phyloP scores from a whole-genome alignment of 1,140 invertebrate genomes.

The Psilanteris sp. region DNA sequence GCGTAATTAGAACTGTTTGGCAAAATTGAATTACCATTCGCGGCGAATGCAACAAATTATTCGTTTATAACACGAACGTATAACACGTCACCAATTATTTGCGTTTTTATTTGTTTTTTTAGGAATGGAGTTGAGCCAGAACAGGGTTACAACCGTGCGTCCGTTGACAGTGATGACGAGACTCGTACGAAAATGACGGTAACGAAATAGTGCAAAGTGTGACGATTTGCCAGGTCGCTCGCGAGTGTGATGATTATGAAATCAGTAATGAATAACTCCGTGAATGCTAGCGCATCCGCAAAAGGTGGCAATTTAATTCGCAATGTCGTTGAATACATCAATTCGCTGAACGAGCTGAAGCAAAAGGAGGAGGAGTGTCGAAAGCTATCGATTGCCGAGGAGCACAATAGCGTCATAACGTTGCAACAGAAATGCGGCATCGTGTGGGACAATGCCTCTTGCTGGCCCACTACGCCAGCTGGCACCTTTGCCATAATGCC shows the following conservation, averaged over 20 bases:
- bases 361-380: background rate
- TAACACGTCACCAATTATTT: too few relatives aligned
- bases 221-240: slow-evolving; percentile 3
- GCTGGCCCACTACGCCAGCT: slow-evolving; percentile 87
- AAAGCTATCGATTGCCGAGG: background rate
- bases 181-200: slow-evolving; percentile 17
- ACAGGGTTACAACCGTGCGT: too few relatives aligned
- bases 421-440: slow-evolving; percentile 25
- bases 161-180: too few relatives aligned
- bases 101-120: too few relatives aligned
- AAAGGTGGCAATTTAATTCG: slow-evolving; percentile 19
- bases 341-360: background rate
- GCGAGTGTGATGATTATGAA: slow-evolving; percentile 4
- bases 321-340: slow-evolving; percentile 19
- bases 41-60: too few relatives aligned
- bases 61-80: too few relatives aligned
- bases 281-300: slow-evolving; percentile 8
- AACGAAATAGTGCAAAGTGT: slow-evolving; percentile 21
- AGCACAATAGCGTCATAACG: background rate
- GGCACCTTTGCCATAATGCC: slow-evolving; percentile 83
- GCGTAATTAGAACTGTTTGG: too few relatives aligned
- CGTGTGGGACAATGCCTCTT: slow-evolving; percentile 86
- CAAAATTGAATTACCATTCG: too few relatives aligned
- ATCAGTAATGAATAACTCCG: slow-evolving; percentile 28
- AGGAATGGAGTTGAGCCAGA: too few relatives aligned